Base-by-base conservation (phyloP, 2,113 vertebrate genomes). In the Oncorhynchus nerka region DNA sequence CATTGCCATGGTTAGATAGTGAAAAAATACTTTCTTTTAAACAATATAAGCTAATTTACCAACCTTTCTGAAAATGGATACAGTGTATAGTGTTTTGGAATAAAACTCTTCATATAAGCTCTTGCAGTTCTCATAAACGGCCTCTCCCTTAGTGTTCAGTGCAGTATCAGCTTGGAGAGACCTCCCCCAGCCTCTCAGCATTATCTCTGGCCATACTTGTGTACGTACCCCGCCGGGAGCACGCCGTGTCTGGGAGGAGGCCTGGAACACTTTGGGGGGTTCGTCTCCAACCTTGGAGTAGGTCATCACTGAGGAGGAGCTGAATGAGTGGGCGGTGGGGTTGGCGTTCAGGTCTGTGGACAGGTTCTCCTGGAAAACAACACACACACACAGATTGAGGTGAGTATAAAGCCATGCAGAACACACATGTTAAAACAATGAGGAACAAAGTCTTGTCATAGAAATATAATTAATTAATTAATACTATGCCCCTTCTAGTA, bases 161-260 rank as follows among this genome's bases (percentile, higher is more conserved):
- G 13, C 16, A 55, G 16, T 55, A 16, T 19, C 16, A 55, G 51
- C 51, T 19, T 55, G 5, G 16, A 55, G 51, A 55, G 51, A 45
- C 39, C 51, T 19, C 51, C 51, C 51, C 15, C 4, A 55, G 51
- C 51, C 51, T 19, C 51, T 19, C 51, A 55, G 51, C 16, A 15
- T 4, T 16, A 19, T 39, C 28, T 39, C 16, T 7, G 13, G 24
- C 34, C 51, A 55, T 55, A 55, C 15, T 55, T 13, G 20, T 28
- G 16, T 11, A 94, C 95, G 92, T 91, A 99, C 97, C 74, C 97
- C 98, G 83, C 97, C 97, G 0, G 97, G 98, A 77, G 94, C 97
- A 0, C 79, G 87, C 26, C 92, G 94, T 0, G 94, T 98, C 80
- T 97, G 95, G 12, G 93, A 83, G 0, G 94, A 91, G 19, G 97